phyloP scores from a whole-genome alignment of 1,140 invertebrate genomes.

The Zaprionus ornatus region DNA sequence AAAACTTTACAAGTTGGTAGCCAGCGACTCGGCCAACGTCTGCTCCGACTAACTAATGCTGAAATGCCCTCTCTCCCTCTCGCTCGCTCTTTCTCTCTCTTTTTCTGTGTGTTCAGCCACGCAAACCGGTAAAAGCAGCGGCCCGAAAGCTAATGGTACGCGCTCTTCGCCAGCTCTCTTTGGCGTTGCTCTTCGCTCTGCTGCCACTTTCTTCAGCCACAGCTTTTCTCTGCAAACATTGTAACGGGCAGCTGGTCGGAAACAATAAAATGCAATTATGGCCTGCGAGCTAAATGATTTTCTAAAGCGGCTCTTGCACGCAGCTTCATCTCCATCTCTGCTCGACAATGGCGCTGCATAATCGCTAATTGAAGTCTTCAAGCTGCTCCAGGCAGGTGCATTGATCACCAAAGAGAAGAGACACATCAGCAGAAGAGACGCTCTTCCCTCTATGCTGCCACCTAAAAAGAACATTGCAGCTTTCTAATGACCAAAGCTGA shows the following conservation, averaged over 20 bases:
- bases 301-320: constrained; percentile 57
- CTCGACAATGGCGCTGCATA: constrained; percentile 47
- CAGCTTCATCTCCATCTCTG: constrained; percentile 33
- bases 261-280: constrained; percentile 77
- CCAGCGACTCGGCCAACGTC: constrained; percentile 24
- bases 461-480: constrained; percentile 50
- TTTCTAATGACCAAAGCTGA: constrained; percentile 68
- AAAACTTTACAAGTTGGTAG: constrained; percentile 76
- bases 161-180: constrained; percentile 63
- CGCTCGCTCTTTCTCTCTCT: constrained; percentile 4
- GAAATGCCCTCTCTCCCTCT: constrained; percentile 16
- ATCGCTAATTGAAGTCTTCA: constrained; percentile 57
- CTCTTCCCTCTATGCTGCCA: not conserved
- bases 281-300: constrained; percentile 60
- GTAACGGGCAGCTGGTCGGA: constrained; percentile 57
- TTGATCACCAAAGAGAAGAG: constrained; percentile 52
- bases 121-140: constrained; percentile 69
- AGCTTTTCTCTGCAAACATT: constrained; percentile 43
- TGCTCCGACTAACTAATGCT: constrained; percentile 61
- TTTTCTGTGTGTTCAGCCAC: constrained; percentile 22
- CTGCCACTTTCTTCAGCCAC: constrained; percentile 60
- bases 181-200: constrained; percentile 41
- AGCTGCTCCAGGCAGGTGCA: constrained; percentile 37
- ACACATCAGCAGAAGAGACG: constrained; percentile 18
- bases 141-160: constrained; percentile 62